Conservation (phyloP, 2,113 vertebrate genomes). For the Chlorocebus sabaeus region DNA sequence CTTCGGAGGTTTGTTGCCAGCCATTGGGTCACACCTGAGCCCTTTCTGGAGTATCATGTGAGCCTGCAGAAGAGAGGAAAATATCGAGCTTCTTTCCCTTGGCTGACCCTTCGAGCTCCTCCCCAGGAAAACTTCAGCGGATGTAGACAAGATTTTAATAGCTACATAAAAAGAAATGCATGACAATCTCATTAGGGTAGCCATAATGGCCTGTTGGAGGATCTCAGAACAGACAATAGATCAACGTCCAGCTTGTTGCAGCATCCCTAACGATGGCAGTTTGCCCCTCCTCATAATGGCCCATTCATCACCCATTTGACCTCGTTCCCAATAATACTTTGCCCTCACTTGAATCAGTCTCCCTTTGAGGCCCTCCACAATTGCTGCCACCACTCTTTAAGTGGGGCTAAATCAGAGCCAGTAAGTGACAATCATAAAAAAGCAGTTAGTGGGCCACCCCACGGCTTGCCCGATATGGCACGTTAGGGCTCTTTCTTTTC, state of each 20-base stretch:
- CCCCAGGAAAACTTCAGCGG: constrained; percentile 82
- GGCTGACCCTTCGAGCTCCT: constrained; percentile 29
- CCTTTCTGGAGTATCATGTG: constrained; percentile 34
- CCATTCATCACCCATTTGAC: constrained; percentile 81
- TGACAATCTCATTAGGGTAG: constrained; percentile 86
- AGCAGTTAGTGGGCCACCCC: constrained; percentile 87
- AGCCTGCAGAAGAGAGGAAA: constrained; percentile 56
- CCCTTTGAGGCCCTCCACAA: constrained; percentile 87
- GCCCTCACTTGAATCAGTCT: constrained; percentile 82
- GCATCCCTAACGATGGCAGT: constrained; percentile 75
- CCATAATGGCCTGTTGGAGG: constrained; percentile 81
- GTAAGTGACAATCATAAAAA: constrained; percentile 89
- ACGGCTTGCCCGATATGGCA: constrained; percentile 88
- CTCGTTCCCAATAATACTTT: constrained; percentile 81
- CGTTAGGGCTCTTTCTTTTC: constrained; percentile 89
- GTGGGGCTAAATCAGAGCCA: constrained; percentile 82
- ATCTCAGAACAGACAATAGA: constrained; percentile 82
- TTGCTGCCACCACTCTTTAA: constrained; percentile 86
- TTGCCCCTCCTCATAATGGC: constrained; percentile 76
- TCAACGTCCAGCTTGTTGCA: constrained; percentile 83
- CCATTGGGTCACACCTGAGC: constrained; percentile 26
- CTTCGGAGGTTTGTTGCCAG: constrained; percentile 9
- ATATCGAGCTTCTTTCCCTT: constrained; percentile 38
- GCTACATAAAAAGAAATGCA: constrained; percentile 85
- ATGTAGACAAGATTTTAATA: constrained; percentile 87